Evolutionary conservation across 1,140 invertebrate species (phyloP).

Genomic region (Eufriesea mexicana): DNA sequence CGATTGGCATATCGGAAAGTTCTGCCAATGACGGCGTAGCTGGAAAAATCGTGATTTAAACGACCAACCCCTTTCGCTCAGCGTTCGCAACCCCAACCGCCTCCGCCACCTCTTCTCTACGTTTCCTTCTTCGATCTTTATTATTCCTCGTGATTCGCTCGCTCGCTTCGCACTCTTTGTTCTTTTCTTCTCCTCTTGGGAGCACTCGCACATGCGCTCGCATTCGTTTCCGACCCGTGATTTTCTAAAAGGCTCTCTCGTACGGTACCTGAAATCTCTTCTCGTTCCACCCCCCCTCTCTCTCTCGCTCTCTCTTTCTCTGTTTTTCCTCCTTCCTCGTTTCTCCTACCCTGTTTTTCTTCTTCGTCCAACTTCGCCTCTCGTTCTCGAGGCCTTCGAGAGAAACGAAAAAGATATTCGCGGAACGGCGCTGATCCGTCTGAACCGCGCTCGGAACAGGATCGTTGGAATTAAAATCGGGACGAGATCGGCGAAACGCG

Average conservation of each 20-base stretch:
- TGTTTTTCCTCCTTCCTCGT: not conserved
- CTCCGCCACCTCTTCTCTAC: conserved; percentile 27
- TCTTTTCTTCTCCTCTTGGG: conserved; percentile 32
- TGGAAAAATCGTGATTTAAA: conserved; percentile 70
- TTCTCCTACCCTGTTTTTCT: not conserved
- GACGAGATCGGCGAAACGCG: conserved; percentile 3
- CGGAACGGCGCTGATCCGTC: not conserved
- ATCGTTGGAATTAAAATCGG: conserved; percentile 7
- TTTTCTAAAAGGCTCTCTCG: conserved; percentile 56
- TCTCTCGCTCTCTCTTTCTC: not conserved
- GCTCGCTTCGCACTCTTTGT: conserved; percentile 40
- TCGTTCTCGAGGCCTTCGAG: conserved; percentile 5
- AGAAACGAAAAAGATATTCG: conserved; percentile 1
- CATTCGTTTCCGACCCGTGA: conserved; percentile 46
- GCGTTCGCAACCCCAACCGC: not conserved
- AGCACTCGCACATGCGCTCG: conserved; percentile 34
- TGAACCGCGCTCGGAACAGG: not conserved
- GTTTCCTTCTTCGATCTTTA: conserved; percentile 58
- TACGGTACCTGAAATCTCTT: conserved; percentile 27
- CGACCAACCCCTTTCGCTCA: conserved; percentile 24
- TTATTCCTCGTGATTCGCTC: conserved; percentile 63
- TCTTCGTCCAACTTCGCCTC: not conserved
- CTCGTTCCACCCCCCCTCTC: not conserved
- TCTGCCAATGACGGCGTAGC: conserved; percentile 52
- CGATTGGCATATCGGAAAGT: conserved; percentile 56